Percentiles rank a stretch among this genome's conserved stretches.
Conservation (phyloP, 92 coral and sea anemone species). For the Porites evermanni region DNA sequence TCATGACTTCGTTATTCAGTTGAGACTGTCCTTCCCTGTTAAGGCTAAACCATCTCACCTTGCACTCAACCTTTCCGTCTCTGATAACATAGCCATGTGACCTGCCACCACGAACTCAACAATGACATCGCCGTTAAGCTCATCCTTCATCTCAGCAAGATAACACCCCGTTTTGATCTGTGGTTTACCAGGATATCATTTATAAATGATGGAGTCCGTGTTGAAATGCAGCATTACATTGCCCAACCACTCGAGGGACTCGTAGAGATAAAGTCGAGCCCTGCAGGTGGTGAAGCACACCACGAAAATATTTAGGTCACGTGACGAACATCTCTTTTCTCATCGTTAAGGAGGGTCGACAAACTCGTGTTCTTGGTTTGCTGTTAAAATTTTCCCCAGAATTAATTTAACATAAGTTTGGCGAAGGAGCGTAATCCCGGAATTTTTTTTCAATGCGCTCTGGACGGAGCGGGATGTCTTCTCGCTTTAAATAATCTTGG, state of each 20-base stretch:
- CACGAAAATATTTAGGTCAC: neutral
- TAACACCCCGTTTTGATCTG: neutral
- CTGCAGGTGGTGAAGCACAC: neutral
- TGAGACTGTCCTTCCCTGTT: neutral
- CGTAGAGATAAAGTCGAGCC: neutral
- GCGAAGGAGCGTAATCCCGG: neutral
- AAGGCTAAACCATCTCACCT: neutral
- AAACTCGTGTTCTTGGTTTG: no score
- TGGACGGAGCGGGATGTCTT: neutral
- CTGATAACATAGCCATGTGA: neutral
- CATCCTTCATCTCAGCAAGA: neutral
- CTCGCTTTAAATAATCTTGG: neutral
- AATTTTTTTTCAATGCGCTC: neutral
- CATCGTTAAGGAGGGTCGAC: no score
- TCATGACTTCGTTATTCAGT: neutral
- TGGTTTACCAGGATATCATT: neutral
- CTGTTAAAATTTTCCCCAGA: no score
- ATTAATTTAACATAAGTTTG: no score
- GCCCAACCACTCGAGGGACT: neutral
- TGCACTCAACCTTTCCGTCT: neutral
- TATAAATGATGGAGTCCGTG: neutral
- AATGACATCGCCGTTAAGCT: neutral
- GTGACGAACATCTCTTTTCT: no score
- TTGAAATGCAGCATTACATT: neutral
- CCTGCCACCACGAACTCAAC: neutral